phyloP scores from a whole-genome alignment of 2,888 invertebrate genomes.

The Stenolophus ochropezus region DNA sequence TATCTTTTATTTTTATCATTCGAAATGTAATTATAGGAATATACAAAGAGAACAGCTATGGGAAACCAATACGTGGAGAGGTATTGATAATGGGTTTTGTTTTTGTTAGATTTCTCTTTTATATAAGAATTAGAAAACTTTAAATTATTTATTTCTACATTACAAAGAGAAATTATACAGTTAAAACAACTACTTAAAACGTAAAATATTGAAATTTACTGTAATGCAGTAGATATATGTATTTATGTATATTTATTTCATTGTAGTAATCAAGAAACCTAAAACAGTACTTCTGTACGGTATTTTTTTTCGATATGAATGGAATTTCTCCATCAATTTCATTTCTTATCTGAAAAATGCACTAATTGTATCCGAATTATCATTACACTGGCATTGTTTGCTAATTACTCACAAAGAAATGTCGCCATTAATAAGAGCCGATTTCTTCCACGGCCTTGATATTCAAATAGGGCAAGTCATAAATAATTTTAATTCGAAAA shows the following conservation, averaged over 20 bases:
- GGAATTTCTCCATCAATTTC: too few species aligned
- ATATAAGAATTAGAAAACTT: background rate
- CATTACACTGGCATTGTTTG: background rate
- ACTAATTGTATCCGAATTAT: background rate
- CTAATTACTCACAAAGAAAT: background rate
- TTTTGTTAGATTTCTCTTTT: background rate
- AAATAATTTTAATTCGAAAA: constrained; percentile 31
- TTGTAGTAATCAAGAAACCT: too few species aligned
- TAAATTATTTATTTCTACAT: too few species aligned
- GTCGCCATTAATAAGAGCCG: background rate
- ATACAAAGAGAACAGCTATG: constrained; percentile 2
- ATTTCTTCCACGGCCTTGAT: background rate
- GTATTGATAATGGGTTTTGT: background rate
- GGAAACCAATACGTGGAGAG: constrained; percentile 4
- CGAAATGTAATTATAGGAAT: constrained; percentile 36
- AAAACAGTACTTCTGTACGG: too few species aligned
- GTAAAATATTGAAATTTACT: too few species aligned
- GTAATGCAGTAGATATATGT: too few species aligned
- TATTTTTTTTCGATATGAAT: too few species aligned
- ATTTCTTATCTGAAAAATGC: background rate
- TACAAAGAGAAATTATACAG: too few species aligned
- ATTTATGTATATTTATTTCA: too few species aligned
- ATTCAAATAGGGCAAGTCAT: constrained; percentile 46
- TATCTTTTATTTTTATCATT: constrained; percentile 28
- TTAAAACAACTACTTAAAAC: too few species aligned